Base-by-base conservation (phyloP, 1,140 invertebrate species). In the Dreissena polymorpha region DNA sequence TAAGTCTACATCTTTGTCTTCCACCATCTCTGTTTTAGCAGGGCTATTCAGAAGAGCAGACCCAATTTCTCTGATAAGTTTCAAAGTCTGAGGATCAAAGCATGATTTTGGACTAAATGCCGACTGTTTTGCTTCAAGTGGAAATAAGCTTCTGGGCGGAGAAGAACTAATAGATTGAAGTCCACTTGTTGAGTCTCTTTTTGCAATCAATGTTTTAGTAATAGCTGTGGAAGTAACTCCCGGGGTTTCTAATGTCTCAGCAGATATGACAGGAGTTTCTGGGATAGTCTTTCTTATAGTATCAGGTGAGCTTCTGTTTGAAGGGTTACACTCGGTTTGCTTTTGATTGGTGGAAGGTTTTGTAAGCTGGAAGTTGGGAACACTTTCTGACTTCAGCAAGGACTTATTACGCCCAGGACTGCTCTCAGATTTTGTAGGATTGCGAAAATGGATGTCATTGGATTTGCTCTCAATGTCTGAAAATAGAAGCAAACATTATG, bases 1-100 rank as follows among this genome's bases (percentile, higher is more conserved):
- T 5, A 74, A 77, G 0, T 86, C 80, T 63, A 83, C 73, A 49
- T 81, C 75, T 21, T 80, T 71, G 39, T 86, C 78, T 10, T 87
- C 65, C 55, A 86, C 78, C 0, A 75, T 57, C 51, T 86, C 51
- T 53, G 81, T 50, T 73, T 85, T 85, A n/a, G 85, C 75, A 5
- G 89, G 89, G 79, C 85, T 89, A 63, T 88, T 88, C 12, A 91
- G 69, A 18, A 89, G 84, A 27, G 87, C 88, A 7, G 88, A 91
- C 0, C 88, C 90, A 29, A 90, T 90, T 67, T 91, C 90, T 57
- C 88, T 65, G 51, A 91, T 90, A 23, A 89, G 67, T 27, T 88
- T 86, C 64, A 90, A 79, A 16, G 87, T 89, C 63, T 89, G 83
- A 14, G 79, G 23, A 68, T 91, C 88, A 83, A 89, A 81, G 13